These are phyloP conservation scores for Stegostoma tigrinum DNA, from an alignment of 2,113 vertebrate species.

Conservation along the genomic window DNA sequence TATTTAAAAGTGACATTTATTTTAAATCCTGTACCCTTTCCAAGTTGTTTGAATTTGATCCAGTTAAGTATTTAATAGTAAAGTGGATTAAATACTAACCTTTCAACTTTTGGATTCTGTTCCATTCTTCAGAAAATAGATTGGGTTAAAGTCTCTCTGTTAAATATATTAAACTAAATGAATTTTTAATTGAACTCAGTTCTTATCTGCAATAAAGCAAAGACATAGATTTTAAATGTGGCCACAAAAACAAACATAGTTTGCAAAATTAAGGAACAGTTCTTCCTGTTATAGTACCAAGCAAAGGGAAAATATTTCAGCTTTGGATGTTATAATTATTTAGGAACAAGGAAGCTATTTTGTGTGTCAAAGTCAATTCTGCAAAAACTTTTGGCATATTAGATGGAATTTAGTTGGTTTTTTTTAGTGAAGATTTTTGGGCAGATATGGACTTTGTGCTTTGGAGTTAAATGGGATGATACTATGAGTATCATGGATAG, in stretches of 20 bases:
- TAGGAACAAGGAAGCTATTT: not conserved
- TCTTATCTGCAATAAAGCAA: not conserved
- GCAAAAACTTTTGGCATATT: not conserved
- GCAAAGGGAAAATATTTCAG: not conserved
- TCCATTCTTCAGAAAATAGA: not conserved
- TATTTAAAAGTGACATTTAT: not conserved
- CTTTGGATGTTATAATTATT: not conserved
- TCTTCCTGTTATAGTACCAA: not conserved
- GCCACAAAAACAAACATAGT: not conserved
- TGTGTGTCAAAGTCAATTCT: not conserved
- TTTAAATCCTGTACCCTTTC: not conserved
- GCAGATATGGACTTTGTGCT: not conserved
- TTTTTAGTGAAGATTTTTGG: not conserved
- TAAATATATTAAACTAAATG: not conserved
- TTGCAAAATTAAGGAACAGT: not conserved
- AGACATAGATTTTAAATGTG: not conserved
- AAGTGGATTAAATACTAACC: not conserved
- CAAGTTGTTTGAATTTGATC: not conserved
- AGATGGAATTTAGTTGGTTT: not conserved
- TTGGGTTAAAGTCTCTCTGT: not conserved
- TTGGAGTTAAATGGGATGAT: not conserved
- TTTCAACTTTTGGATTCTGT: not conserved
- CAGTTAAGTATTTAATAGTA: not conserved
- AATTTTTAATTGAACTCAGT: not conserved
- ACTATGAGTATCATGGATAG: not conserved